phyloP scores from a whole-genome alignment of 2,113 vertebrate genomes.

The Hyperopisus bebe region DNA sequence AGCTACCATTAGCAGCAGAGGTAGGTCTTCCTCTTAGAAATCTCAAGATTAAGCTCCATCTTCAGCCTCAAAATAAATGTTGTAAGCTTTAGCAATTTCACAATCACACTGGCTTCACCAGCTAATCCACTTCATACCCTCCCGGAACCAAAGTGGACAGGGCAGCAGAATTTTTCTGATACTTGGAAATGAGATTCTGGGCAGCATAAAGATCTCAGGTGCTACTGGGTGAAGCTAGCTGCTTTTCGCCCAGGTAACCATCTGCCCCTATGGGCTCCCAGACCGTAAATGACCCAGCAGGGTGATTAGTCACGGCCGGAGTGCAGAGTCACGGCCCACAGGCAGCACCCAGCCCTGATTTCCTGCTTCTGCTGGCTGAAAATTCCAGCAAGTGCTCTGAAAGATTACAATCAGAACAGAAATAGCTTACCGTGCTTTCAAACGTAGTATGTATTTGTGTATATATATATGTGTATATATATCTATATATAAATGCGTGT shows the following conservation, averaged over 20 bases:
- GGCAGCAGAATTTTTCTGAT: neutral
- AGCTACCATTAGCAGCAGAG: neutral
- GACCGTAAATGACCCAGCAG: neutral
- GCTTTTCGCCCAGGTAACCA: neutral
- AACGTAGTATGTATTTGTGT: neutral
- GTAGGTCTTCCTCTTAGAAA: neutral
- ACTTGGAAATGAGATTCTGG: neutral
- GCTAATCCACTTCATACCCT: neutral
- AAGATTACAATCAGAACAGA: neutral
- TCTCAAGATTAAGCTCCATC: neutral
- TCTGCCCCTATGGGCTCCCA: neutral
- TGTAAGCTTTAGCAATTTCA: neutral
- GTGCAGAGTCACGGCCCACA: neutral
- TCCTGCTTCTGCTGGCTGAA: neutral
- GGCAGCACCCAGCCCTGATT: neutral
- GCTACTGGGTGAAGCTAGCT: neutral
- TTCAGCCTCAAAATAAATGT: neutral
- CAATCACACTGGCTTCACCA: neutral
- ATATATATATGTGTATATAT: neutral
- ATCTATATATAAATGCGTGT: too few species aligned
- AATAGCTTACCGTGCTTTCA: neutral
- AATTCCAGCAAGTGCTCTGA: neutral
- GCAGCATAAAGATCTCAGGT: neutral
- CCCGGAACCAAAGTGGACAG: neutral
- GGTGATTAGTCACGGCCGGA: neutral